Conservation (phyloP, 2,888 invertebrate species). For the Epirrhoe tristata region DNA sequence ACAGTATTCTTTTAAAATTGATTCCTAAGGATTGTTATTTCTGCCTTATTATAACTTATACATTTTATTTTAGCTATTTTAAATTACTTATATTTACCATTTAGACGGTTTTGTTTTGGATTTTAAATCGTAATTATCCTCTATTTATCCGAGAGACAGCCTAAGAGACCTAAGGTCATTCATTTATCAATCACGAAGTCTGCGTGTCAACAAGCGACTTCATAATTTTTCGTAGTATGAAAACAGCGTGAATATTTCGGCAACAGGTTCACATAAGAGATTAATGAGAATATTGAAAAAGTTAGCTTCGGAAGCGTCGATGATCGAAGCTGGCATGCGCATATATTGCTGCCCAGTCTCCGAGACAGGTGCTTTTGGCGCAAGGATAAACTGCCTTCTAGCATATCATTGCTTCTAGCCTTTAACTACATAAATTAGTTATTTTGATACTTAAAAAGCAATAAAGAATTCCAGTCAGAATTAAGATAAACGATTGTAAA, state of each 20-base stretch:
- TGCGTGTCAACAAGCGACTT: slow-evolving; percentile 31
- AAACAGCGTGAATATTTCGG: slow-evolving; percentile 45
- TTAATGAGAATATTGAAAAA: slow-evolving; percentile 49
- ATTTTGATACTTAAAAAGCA: no score
- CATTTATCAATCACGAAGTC: slow-evolving; percentile 13
- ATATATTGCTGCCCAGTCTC: not conserved
- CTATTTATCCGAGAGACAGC: not conserved
- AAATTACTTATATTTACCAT: not conserved
- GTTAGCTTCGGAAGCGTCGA: not conserved
- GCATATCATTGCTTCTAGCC: no score
- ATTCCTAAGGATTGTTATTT: no score
- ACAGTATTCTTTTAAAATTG: no score
- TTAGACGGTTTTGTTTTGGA: not conserved
- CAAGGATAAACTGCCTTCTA: not conserved
- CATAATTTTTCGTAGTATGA: slow-evolving; percentile 31
- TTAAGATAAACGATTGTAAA: no score
- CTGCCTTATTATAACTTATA: no score
- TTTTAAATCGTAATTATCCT: not conserved
- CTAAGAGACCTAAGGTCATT: not conserved
- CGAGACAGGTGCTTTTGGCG: not conserved
- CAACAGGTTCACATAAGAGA: slow-evolving; percentile 60
- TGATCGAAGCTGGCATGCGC: not conserved
- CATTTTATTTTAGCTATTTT: no score
- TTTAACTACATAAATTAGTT: no score
- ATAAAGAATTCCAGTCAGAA: no score